Evolutionary conservation across 2,888 invertebrate genomes (phyloP).

Genomic region (Euplexia lucipara): DNA sequence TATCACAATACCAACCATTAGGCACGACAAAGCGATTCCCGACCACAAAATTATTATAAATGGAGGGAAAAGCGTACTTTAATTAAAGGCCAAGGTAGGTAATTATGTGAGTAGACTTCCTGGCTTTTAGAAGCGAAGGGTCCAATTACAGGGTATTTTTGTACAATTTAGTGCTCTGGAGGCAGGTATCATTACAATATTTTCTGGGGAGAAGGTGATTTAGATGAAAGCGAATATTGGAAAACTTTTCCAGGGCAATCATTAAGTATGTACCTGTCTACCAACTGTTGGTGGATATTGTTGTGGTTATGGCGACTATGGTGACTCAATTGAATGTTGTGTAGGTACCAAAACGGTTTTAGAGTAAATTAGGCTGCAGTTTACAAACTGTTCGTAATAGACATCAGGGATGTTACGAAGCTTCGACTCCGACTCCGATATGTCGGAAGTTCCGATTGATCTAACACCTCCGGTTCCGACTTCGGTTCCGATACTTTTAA

Average conservation of each 20-base stretch:
- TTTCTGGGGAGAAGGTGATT: background rate
- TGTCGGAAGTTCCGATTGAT: no score
- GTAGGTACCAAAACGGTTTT: no score
- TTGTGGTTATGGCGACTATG: no score
- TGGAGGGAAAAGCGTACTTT: conserved; percentile 59
- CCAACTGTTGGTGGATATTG: no score
- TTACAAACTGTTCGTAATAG: no score
- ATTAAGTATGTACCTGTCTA: no score
- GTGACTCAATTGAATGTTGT: no score
- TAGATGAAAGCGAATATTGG: background rate
- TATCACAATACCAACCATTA: conserved; percentile 58
- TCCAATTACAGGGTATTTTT: conserved; percentile 29
- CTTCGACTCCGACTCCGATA: no score
- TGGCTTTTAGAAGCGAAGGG: conserved; percentile 8
- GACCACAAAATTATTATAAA: conserved; percentile 71
- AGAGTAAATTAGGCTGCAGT: no score
- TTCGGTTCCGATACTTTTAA: no score
- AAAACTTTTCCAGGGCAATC: background rate
- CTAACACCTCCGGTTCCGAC: no score
- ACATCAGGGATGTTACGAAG: no score
- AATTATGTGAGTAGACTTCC: conserved; percentile 36
- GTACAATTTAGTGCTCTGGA: conserved; percentile 18
- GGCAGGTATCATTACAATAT: conserved; percentile 1
- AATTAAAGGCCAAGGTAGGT: conserved; percentile 61
- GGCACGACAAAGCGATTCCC: conserved; percentile 56